Conservation (phyloP, 2,113 vertebrate species). For the Carlito syrichta region DNA sequence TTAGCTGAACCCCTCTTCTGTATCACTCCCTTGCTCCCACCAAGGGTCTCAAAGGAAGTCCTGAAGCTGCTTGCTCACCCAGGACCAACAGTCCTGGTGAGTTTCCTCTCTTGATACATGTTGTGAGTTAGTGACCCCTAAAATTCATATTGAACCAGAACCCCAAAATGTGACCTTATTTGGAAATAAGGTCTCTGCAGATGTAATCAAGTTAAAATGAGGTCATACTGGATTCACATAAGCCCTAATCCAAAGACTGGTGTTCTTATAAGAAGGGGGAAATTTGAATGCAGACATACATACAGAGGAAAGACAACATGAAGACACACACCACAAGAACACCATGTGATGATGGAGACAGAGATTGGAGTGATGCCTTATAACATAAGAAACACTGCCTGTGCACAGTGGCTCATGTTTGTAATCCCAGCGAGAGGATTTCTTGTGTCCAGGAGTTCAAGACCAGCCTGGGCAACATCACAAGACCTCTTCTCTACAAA, state of each 20-base stretch:
- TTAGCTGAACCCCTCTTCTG: fast-evolving
- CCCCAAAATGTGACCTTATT: not conserved
- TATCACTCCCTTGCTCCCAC: not conserved
- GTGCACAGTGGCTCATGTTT: too few relatives aligned
- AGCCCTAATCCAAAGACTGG: not conserved
- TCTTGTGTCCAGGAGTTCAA: too few relatives aligned
- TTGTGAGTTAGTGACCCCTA: not conserved
- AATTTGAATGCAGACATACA: not conserved
- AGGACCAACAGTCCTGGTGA: not conserved
- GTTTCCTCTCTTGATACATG: not conserved
- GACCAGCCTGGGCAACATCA: too few relatives aligned
- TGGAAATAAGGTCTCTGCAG: not conserved
- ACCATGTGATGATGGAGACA: fast-evolving
- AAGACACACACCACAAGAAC: not conserved
- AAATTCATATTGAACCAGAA: not conserved
- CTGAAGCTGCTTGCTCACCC: not conserved
- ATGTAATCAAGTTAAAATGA: not conserved
- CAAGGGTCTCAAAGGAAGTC: not conserved
- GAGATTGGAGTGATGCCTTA: not conserved
- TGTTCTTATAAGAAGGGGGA: not conserved
- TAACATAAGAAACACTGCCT: not conserved
- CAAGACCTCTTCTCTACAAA: too few relatives aligned
- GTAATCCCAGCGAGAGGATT: too few relatives aligned
- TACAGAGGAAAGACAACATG: fast-evolving
- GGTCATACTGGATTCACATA: not conserved